These are phyloP conservation scores for Leptinotarsa texana DNA, from an alignment of 1,140 invertebrate species.

Conservation along the genomic window DNA sequence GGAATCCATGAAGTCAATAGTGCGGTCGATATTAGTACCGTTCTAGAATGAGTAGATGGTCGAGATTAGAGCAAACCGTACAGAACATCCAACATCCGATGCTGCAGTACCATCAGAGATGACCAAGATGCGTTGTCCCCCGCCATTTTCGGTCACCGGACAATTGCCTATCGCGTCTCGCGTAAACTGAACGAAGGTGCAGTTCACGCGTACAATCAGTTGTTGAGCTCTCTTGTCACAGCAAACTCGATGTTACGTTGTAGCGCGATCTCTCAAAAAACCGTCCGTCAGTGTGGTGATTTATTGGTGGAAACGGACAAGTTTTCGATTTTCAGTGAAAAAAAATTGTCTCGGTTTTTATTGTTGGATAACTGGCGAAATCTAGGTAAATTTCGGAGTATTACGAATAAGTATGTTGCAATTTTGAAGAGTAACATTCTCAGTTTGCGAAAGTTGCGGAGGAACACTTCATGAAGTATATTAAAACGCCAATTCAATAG, in stretches of 20 bases:
- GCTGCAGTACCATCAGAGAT: constrained; percentile 6
- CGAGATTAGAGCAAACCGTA: neutral
- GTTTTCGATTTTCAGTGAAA: neutral
- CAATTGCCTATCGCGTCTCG: constrained; percentile 32
- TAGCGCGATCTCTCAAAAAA: constrained; percentile 16
- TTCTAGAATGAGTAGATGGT: neutral
- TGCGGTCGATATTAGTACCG: no score
- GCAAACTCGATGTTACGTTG: constrained; percentile 14
- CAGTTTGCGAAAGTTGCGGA: no score
- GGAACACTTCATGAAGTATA: no score
- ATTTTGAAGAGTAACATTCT: neutral
- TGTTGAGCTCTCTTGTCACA: constrained; percentile 33
- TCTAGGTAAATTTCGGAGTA: neutral
- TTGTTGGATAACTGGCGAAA: constrained; percentile 5
- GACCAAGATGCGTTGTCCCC: constrained; percentile 17
- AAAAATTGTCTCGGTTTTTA: constrained; percentile 8
- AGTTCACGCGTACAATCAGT: constrained; percentile 30
- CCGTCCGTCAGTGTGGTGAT: neutral
- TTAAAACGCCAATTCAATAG: no score
- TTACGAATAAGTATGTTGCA: neutral
- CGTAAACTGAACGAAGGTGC: constrained; percentile 23
- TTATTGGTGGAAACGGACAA: constrained; percentile 14
- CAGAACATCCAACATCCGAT: neutral
- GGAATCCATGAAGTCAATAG: no score
- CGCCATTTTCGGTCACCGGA: constrained; percentile 25